Percentiles rank a stretch among this genome's conserved stretches.
Conservation (phyloP, 2,113 vertebrate genomes). For the Aptenodytes patagonicus region DNA sequence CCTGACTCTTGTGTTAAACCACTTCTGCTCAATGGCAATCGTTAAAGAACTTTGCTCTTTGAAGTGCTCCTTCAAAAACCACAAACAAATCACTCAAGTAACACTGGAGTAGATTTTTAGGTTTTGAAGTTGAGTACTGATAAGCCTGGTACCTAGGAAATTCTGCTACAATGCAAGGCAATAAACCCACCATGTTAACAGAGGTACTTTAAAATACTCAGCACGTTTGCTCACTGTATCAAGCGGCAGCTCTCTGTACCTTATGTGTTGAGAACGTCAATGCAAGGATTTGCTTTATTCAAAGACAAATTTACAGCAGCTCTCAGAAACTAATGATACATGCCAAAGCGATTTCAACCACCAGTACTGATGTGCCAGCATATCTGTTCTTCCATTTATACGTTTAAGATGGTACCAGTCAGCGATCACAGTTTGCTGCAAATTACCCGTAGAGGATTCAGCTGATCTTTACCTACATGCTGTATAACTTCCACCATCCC, state of each 20-base stretch:
- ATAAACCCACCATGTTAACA: conserved; percentile 57
- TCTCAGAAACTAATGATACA: background rate
- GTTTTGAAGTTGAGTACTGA: conserved; percentile 61
- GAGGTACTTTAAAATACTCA: conserved; percentile 10
- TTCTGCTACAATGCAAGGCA: conserved; percentile 35
- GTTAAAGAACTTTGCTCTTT: conserved; percentile 55
- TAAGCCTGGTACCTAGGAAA: conserved; percentile 58
- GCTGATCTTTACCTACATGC: background rate
- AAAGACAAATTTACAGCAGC: background rate
- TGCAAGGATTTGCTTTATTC: background rate
- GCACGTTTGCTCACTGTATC: background rate
- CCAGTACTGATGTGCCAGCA: background rate
- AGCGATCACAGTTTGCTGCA: background rate
- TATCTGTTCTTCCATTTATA: background rate
- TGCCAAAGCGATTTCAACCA: background rate
- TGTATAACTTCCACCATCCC: background rate
- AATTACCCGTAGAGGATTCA: background rate
- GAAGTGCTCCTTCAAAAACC: conserved; percentile 67
- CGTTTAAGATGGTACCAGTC: background rate
- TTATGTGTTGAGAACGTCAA: background rate
- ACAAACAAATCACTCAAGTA: conserved; percentile 67
- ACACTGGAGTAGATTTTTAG: conserved; percentile 59
- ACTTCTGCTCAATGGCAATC: conserved; percentile 37
- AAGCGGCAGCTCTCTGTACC: background rate
- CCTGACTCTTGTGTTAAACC: conserved; percentile 12